Evolutionary conservation across 2,113 vertebrate genomes (phyloP).

Genomic region (Calidris pygmaea): DNA sequence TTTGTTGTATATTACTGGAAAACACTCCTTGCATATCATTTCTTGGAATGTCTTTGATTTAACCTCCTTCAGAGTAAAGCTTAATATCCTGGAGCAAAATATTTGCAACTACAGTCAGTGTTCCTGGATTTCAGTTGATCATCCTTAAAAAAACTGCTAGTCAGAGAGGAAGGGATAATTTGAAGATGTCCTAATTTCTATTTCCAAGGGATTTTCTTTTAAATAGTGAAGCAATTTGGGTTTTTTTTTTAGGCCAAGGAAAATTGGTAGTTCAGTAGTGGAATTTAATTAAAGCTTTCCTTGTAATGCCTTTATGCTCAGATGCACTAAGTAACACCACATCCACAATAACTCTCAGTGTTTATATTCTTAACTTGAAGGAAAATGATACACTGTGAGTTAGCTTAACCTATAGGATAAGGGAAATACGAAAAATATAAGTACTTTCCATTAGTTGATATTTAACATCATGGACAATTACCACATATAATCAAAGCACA

Average conservation of each 20-base stretch:
- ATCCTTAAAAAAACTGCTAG: neutral
- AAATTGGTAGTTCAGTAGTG: neutral
- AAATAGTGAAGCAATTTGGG: neutral
- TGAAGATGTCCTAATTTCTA: neutral
- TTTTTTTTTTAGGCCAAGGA: neutral
- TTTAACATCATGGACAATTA: neutral
- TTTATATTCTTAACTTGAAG: neutral
- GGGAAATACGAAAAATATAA: neutral
- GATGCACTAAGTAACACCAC: neutral
- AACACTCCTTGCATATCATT: neutral
- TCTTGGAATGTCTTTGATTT: neutral
- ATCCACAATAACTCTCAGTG: rapidly evolving
- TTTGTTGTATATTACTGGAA: neutral
- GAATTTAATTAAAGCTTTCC: slow-evolving; percentile 5
- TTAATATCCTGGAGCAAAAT: neutral
- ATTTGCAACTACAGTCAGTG: neutral
- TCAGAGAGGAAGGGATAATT: neutral
- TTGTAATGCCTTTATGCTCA: neutral
- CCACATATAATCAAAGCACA: neutral
- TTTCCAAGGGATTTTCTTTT: neutral
- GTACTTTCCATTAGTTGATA: neutral
- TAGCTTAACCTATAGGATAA: neutral
- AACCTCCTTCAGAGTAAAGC: neutral
- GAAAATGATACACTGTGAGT: neutral
- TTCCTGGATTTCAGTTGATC: neutral